Conservation (phyloP, 64 coral and sea anemone species). For the Stylophora pistillata region DNA sequence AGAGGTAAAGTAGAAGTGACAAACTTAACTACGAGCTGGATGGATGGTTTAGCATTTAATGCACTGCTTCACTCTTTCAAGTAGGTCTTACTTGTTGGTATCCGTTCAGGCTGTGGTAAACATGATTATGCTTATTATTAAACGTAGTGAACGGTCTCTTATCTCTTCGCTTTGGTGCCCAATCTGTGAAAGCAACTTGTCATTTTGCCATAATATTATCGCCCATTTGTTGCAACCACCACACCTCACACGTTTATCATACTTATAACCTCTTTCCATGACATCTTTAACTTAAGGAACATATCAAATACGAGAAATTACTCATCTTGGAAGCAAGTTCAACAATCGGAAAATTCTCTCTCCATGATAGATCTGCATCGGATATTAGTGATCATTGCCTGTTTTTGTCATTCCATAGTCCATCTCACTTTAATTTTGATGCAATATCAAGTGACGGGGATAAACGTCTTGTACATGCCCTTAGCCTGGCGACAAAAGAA, state of each 20-base stretch:
- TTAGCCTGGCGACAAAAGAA: neutral
- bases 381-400: neutral
- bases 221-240: too few relatives aligned
- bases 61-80: slow-evolving; percentile 23
- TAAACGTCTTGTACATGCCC: neutral
- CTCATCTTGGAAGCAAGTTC: too few relatives aligned
- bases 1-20: neutral
- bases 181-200: too few relatives aligned
- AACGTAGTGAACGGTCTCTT: neutral
- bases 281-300: too few relatives aligned
- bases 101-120: neutral
- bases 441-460: neutral
- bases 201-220: too few relatives aligned
- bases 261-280: too few relatives aligned
- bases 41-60: neutral
- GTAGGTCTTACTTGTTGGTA: neutral
- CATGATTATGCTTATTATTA: too few relatives aligned
- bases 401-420: neutral
- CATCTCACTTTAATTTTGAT: slow-evolving; percentile 9
- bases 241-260: too few relatives aligned
- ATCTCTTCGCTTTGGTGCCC: neutral
- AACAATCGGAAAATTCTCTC: too few relatives aligned
- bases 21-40: slow-evolving; percentile 17
- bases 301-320: too few relatives aligned
- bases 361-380: too few relatives aligned